phyloP scores from a whole-genome alignment of 2,888 invertebrate genomes.

The Lordiphosa fenestrarum region DNA sequence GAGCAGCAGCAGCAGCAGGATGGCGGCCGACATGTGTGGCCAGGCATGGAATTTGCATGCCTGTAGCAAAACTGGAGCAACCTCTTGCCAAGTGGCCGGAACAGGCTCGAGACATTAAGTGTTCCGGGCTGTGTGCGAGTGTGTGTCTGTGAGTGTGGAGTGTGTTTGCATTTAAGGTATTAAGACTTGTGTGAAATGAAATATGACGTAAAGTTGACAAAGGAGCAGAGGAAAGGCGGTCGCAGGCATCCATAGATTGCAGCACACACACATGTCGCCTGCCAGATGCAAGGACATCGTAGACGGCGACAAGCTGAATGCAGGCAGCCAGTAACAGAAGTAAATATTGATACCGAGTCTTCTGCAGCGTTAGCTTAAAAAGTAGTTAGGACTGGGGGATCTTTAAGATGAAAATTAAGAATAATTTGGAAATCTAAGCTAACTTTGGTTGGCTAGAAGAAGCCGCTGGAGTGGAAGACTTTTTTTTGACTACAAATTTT shows the following conservation, averaged over 20 bases:
- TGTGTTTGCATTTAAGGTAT: conserved; percentile 53
- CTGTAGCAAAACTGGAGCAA: conserved; percentile 40
- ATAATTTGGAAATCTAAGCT: too few species aligned
- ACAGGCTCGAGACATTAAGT: conserved; percentile 57
- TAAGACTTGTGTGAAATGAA: conserved; percentile 64
- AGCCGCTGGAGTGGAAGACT: too few species aligned
- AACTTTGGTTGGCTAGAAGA: too few species aligned
- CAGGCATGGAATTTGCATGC: conserved; percentile 71
- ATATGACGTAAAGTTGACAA: conserved; percentile 68
- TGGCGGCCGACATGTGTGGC: conserved; percentile 66
- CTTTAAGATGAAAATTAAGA: not conserved
- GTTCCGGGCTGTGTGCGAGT: conserved; percentile 26
- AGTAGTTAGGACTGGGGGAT: not conserved
- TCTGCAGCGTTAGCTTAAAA: not conserved
- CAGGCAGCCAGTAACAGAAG: conserved; percentile 28
- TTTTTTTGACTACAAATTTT: too few species aligned
- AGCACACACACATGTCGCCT: conserved; percentile 21
- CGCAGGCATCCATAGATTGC: conserved; percentile 23
- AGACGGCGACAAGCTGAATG: conserved; percentile 6
- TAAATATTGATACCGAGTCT: conserved; percentile 37
- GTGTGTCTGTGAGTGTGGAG: conserved; percentile 19
- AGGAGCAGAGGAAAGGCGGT: conserved; percentile 46
- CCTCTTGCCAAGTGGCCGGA: conserved; percentile 46
- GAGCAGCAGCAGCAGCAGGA: not conserved
- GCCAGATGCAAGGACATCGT: conserved; percentile 14